Conservation (phyloP, 2,797 vertebrate species). For the Microcaecilia unicolor region DNA sequence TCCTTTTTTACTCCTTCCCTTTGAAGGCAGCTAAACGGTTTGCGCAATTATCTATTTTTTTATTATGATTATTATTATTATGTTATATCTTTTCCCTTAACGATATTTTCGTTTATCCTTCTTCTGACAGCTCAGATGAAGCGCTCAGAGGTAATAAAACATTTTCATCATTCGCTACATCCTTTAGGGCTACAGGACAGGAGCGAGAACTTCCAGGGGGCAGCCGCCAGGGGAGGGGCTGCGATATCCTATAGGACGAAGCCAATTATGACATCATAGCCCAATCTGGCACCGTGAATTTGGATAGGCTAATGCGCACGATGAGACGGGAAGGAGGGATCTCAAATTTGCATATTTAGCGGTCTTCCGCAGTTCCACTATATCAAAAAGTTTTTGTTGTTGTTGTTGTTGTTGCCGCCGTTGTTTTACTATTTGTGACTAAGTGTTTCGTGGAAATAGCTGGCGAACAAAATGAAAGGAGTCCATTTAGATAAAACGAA, state of each 20-base stretch:
- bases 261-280: conserved; percentile 38
- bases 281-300: conserved; percentile 13
- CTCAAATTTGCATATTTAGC: conserved; percentile 43
- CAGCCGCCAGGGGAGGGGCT: conserved; percentile 27
- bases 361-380: conserved; percentile 14
- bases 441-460: too few species aligned
- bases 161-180: conserved; percentile 53
- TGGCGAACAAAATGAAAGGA: too few species aligned
- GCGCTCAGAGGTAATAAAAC: conserved; percentile 67
- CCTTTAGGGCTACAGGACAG: conserved; percentile 65
- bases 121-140: conserved; percentile 49
- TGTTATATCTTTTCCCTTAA: fast-evolving
- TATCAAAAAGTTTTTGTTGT: too few species aligned
- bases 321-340: neutral
- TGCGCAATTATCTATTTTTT: conserved; percentile 6
- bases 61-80: neutral
- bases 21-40: too few species aligned
- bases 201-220: conserved; percentile 62
- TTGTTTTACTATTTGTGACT: too few species aligned
- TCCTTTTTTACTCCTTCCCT: neutral
- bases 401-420: too few species aligned
- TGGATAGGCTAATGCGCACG: conserved; percentile 56
- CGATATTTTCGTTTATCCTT: conserved; percentile 7
- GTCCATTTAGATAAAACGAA: too few species aligned
- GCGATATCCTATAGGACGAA: conserved; percentile 45